A percentile compares a stretch with the other conserved stretches of the same genome.
These are phyloP conservation scores for Stenchaetothrips biformis DNA, from an alignment of 2,888 invertebrate genomes.

Conservation along the genomic window DNA sequence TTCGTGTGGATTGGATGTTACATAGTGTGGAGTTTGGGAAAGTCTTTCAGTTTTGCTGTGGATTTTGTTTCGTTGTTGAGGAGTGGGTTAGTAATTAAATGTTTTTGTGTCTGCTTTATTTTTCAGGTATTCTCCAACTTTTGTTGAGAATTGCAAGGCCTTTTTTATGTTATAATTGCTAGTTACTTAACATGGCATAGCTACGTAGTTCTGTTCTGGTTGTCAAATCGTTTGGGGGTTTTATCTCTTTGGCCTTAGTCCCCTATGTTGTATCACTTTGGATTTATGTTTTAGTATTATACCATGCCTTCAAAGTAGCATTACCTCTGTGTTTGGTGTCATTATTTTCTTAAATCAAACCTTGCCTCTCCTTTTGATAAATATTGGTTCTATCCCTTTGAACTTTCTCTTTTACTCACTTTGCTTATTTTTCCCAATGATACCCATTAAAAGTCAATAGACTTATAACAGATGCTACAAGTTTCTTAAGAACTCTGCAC, in stretches of 20 bases:
- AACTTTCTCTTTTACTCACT: not conserved
- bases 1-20: not conserved
- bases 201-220: not conserved
- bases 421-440: not conserved
- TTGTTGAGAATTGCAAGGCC: conserved; percentile 9
- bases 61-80: conserved; percentile 4
- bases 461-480: no score
- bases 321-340: not conserved
- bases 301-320: conserved; percentile 7
- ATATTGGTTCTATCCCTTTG: no score
- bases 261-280: not conserved
- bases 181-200: not conserved
- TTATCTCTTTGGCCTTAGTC: not conserved
- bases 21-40: conserved; percentile 23
- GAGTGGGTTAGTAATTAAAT: conserved; percentile 11
- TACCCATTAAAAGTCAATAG: no score
- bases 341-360: not conserved
- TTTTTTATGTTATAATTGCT: conserved; percentile 8
- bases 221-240: not conserved
- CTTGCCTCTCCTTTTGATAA: not conserved
- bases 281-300: conserved; percentile 14
- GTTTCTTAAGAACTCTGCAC: no score
- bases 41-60: not conserved
- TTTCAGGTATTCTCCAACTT: conserved; percentile 10
- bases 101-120: conserved; percentile 20